Evolutionary conservation across 2,888 invertebrate species (phyloP).

Genomic region (Oeneis ivallda): DNA sequence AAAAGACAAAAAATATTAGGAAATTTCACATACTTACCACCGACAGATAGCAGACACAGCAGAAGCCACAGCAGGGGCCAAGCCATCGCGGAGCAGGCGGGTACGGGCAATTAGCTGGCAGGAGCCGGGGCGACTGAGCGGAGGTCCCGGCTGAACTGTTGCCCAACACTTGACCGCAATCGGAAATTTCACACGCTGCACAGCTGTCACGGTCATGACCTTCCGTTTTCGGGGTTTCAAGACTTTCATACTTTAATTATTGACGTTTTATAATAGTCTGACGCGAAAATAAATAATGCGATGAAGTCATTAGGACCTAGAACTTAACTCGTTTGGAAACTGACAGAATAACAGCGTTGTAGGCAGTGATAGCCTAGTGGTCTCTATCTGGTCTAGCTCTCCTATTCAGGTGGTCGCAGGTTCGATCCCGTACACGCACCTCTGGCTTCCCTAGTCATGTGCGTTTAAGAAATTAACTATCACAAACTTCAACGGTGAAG

Average conservation of each 20-base stretch:
- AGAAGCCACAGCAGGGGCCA: slow-evolving; percentile 43
- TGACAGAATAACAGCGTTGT: no score
- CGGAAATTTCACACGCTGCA: slow-evolving; percentile 65
- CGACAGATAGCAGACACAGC: slow-evolving; percentile 44
- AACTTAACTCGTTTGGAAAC: no score
- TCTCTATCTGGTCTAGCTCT: no score
- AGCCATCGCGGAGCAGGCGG: slow-evolving; percentile 43
- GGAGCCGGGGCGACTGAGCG: slow-evolving; percentile 40
- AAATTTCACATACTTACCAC: slow-evolving; percentile 47
- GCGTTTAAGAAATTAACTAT: no score
- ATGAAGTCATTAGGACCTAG: no score
- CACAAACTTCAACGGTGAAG: no score
- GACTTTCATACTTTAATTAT: slow-evolving; percentile 22
- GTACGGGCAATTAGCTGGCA: slow-evolving; percentile 42
- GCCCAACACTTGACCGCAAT: slow-evolving; percentile 55
- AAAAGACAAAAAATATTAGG: not conserved
- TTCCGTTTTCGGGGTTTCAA: slow-evolving; percentile 40
- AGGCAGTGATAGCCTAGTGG: no score
- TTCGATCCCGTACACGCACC: no score
- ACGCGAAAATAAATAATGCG: not conserved
- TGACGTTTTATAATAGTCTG: not conserved
- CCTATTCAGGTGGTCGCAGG: no score
- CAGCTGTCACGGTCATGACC: slow-evolving; percentile 64
- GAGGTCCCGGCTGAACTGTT: slow-evolving; percentile 55
- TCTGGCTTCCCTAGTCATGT: no score